phyloP scores from a whole-genome alignment of 2,113 vertebrate genomes.

The Aphyosemion australe region DNA sequence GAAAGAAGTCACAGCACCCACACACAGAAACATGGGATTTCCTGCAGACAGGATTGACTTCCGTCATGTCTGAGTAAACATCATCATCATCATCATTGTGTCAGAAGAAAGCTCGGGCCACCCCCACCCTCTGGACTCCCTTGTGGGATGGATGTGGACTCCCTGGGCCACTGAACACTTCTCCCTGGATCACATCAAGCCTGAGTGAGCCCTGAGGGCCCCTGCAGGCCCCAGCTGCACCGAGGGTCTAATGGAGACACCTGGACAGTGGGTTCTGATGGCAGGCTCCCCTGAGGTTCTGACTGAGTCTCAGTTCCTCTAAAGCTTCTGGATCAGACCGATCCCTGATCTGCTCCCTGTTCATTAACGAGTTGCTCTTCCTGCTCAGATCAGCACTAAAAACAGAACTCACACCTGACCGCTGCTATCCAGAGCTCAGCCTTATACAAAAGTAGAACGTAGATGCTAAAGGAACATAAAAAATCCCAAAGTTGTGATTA shows the following conservation, averaged over 20 bases:
- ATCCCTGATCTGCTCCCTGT: not conserved
- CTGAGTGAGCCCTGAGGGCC: slow-evolving; percentile 33
- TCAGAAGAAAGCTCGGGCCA: not conserved
- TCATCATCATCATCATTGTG: not conserved
- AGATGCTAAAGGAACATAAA: no score
- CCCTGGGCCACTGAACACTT: slow-evolving; percentile 38
- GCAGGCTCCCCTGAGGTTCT: not conserved
- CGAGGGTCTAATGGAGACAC: slow-evolving; percentile 31
- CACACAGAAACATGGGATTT: no score
- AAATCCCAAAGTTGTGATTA: no score
- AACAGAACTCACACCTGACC: slow-evolving; percentile 26
- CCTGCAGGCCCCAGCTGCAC: not conserved
- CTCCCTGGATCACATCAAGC: slow-evolving; percentile 46
- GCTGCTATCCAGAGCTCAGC: not conserved
- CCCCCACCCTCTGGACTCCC: not conserved
- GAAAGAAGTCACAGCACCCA: no score
- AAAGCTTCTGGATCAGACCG: slow-evolving; percentile 5
- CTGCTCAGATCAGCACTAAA: slow-evolving; percentile 18
- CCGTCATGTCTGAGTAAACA: no score
- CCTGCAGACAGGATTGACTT: no score
- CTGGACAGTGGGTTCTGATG: not conserved
- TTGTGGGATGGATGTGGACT: slow-evolving; percentile 11
- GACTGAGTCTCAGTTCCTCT: slow-evolving; percentile 7
- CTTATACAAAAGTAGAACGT: no score
- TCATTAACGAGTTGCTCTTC: no score